Base-by-base conservation (phyloP, 1,140 invertebrate species). In the Archivesica marissinica region DNA sequence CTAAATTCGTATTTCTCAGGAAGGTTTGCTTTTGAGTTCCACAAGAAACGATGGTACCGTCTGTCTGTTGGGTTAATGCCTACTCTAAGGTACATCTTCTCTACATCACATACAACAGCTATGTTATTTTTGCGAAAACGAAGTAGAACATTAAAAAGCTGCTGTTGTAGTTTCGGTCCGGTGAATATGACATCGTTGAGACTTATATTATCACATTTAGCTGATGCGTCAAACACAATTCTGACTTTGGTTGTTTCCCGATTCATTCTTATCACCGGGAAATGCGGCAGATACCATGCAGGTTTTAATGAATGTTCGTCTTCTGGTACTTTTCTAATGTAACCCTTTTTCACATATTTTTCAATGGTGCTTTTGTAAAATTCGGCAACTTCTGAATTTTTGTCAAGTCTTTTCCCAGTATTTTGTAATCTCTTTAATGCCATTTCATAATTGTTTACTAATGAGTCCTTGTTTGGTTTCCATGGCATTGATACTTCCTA, bases 161-260 rank as follows among this genome's bases (percentile, higher is more conserved):
- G 54, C 54, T 50, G 89, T 88, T 95, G 93, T 0, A 95, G 56
- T 72, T 91, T 91, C 20, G 94, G 93, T 0, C 91, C 91, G 15
- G 38, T n/a, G 15, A 85, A 30, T 38, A 91, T 56, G 17, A 56
- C 0, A 35, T 81, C 87, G 77, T 88, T 88, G 38, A 88, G 50
- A 4, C 52, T 64, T 23, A 78, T 25, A 7, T 59, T 64, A 35
- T 87, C 15, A 77, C 3, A 11, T 28, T 50, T 66, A 17, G 86
- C 86, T 30, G 86, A 83, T 35, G 66, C 74, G 41, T 87, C 70
- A 66, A 77, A 84, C 20, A 87, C 86, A 23, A 87, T 56, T 23
- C 85, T 28, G 9, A 72, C 68, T 75, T 81, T 86, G n/a, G 85
- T 86, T 68, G 85, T 86, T 23, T 28, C 17, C 54, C 76, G 81